Base-by-base conservation (phyloP, 2,888 invertebrate species). In the Eucriotettix oculatus region DNA sequence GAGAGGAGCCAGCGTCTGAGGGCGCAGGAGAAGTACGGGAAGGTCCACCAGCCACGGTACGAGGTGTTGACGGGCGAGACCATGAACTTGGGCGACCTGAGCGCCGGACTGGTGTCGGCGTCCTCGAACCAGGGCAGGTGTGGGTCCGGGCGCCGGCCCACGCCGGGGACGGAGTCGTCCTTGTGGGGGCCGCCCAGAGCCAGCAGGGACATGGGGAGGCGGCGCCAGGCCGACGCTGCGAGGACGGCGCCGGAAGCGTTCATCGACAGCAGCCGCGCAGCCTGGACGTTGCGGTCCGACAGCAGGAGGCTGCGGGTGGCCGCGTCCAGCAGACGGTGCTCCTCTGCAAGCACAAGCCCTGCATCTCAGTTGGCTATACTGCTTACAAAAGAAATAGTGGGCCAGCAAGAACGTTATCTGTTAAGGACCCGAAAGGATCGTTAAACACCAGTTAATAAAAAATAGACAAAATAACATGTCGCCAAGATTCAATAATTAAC, bases 1-100 rank as follows among this genome's bases (percentile, higher is more conserved):
- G 91, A 90, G 57, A 92, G 78, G 66, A 92, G 78, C 93, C 93
- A 93, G 63, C 84, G 80, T 65, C 82, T 80, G 42, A 81, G 79
- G 62, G 81, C 81, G 74, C 93, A 93, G 66, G 89, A 89, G 72
- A 86, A 91, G 72, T 92, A 93, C 0, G 93, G 92, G 68, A 81
- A 85, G 16, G 91, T 92, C 92, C 92, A 93, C 84, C 88, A 87
- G 40, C 90, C 88, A 68, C 82, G 76, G 63, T 79, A 79, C 62
- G 82, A 79, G 61, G 79, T 76, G 59, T 80, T 79, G n/a, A 79
- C 77, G 16, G 82, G 80, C 9, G 54, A 54, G 12, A 79, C 76
- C 77, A 84, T 81, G 72, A 85, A 85, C 71, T 84, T 85, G 17
- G 83, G 80, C n/a, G 84, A 84, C 57, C 67, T 66, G 65, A 68